phyloP scores from a whole-genome alignment of 2,888 invertebrate species.

The Trichopoda pennipes region DNA sequence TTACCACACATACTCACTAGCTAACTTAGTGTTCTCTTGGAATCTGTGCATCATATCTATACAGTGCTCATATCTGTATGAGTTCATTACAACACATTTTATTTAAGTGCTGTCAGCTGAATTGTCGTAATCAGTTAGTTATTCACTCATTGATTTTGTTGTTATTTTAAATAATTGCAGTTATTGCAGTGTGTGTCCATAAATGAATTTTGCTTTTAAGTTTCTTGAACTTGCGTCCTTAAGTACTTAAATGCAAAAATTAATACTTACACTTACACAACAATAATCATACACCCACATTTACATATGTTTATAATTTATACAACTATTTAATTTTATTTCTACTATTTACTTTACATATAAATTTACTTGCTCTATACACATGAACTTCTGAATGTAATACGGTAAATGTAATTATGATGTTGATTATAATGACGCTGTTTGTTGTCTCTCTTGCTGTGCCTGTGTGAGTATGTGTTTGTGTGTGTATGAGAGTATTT shows the following conservation, averaged over 20 bases:
- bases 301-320: not conserved
- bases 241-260: constrained; percentile 67
- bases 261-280: constrained; percentile 8
- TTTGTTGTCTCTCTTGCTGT: constrained; percentile 8
- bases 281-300: not conserved
- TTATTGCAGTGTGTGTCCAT: not conserved
- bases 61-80: not conserved
- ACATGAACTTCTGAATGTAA: not conserved
- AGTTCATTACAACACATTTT: constrained; percentile 31
- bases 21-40: too few relatives aligned
- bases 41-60: not conserved
- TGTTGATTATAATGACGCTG: constrained; percentile 27
- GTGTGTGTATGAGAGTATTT: constrained; percentile 13
- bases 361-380: constrained; percentile 10
- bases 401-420: constrained; percentile 5
- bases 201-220: constrained; percentile 66
- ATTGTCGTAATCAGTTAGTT: not conserved
- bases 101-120: constrained; percentile 38
- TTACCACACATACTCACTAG: too few relatives aligned
- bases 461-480: constrained; percentile 17
- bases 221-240: constrained; percentile 78
- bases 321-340: constrained; percentile 10
- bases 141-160: constrained; percentile 20
- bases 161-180: constrained; percentile 54
- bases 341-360: constrained; percentile 37